Evolutionary conservation across 1,140 invertebrate species (phyloP).

Genomic region (Metaphire vulgaris): DNA sequence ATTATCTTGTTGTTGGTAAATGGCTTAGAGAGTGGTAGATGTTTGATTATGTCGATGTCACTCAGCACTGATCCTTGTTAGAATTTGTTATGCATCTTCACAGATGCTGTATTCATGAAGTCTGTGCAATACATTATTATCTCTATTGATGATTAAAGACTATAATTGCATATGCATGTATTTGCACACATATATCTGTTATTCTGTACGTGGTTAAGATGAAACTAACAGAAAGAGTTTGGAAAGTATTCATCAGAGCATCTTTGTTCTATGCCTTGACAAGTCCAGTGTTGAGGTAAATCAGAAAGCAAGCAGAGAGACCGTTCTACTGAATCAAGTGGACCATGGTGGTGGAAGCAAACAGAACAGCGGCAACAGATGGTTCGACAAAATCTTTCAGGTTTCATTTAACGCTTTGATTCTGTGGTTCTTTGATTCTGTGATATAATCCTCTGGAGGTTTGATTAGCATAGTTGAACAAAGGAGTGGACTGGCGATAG

Average conservation of each 20-base stretch:
- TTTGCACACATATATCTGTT: conserved; percentile 6
- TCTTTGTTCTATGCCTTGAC: conserved; percentile 56
- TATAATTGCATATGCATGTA: not conserved
- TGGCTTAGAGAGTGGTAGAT: too few species aligned
- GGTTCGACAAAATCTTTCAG: conserved; percentile 96
- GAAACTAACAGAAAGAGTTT: conserved; percentile 38
- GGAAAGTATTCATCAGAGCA: conserved; percentile 48
- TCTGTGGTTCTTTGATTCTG: conserved; percentile 1
- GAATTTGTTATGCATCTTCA: too few species aligned
- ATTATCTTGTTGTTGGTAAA: too few species aligned
- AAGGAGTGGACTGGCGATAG: conserved; percentile 8
- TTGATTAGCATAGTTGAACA: too few species aligned
- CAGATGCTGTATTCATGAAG: too few species aligned
- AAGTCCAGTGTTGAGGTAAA: conserved; percentile 32
- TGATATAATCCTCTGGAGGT: conserved; percentile 4
- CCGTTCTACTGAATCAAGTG: conserved; percentile 61
- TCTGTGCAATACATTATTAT: too few species aligned
- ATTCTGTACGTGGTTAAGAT: conserved; percentile 35
- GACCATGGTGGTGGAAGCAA: conserved; percentile 82
- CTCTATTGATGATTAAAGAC: too few species aligned
- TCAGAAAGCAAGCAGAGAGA: conserved; percentile 27
- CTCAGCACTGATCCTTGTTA: too few species aligned
- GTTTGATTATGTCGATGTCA: too few species aligned
- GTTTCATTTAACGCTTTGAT: conserved; percentile 49
- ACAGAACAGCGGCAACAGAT: conserved; percentile 79